phyloP scores from a whole-genome alignment of 2,113 vertebrate genomes.

The Poicephalus gulielmi region DNA sequence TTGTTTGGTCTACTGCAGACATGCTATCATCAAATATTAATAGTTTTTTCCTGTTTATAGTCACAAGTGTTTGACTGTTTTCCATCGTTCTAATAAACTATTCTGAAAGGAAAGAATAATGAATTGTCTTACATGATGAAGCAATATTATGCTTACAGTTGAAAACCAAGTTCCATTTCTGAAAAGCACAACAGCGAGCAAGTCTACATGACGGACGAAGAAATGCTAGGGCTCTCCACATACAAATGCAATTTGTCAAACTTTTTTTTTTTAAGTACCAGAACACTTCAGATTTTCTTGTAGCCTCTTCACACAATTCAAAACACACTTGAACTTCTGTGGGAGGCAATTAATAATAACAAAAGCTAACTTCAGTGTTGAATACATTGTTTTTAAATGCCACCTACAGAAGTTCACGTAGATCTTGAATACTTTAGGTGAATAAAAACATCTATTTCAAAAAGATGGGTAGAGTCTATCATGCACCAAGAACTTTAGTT shows the following conservation, averaged over 20 bases:
- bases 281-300: background rate
- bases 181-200: background rate
- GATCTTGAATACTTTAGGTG: background rate
- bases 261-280: background rate
- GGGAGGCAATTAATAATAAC: background rate
- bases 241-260: background rate
- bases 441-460: background rate
- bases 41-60: background rate
- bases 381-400: background rate
- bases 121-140: background rate
- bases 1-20: slow-evolving; percentile 3
- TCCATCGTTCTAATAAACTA: background rate
- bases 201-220: background rate
- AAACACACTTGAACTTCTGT: background rate
- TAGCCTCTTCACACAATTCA: background rate
- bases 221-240: background rate
- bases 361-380: background rate
- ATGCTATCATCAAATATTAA: slow-evolving; percentile 40
- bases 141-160: background rate
- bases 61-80: slow-evolving; percentile 9
- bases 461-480: background rate
- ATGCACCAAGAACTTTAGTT: background rate
- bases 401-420: background rate
- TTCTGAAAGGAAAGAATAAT: background rate
- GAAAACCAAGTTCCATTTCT: background rate